These are phyloP conservation scores for Galeruca laticollis DNA, from an alignment of 2,888 invertebrate species.

Conservation along the genomic window DNA sequence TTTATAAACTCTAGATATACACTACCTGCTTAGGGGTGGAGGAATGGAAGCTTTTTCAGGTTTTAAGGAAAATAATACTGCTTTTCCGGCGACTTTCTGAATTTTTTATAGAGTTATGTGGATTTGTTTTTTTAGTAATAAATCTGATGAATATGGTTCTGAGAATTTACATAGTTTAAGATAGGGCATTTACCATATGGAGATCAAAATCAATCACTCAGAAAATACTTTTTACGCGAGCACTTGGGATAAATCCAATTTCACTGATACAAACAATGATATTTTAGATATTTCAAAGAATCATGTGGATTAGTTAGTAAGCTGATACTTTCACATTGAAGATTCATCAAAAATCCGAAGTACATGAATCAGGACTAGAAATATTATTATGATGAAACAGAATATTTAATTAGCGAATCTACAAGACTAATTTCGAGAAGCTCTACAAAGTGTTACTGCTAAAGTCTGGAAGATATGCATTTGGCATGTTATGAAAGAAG, in stretches of 20 bases:
- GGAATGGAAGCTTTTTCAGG: slow-evolving; percentile 28
- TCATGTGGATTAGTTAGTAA: no score
- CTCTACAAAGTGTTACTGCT: no score
- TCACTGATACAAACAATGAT: no score
- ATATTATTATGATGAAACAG: no score
- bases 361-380: no score
- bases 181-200: not conserved
- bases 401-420: no score
- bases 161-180: slow-evolving; percentile 14
- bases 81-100: slow-evolving; percentile 26
- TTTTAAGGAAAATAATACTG: slow-evolving; percentile 31
- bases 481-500: no score
- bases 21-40: slow-evolving; percentile 31
- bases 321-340: no score
- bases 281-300: no score
- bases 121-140: slow-evolving; percentile 20
- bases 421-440: no score
- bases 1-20: slow-evolving; percentile 54
- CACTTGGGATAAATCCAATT: not conserved
- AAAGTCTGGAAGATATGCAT: no score
- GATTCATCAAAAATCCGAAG: no score
- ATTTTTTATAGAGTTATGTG: slow-evolving; percentile 31
- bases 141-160: slow-evolving; percentile 25
- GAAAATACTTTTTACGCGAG: not conserved
- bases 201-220: not conserved